phyloP scores from a whole-genome alignment of 2,888 invertebrate genomes.

The Caenorhabditis sp. region DNA sequence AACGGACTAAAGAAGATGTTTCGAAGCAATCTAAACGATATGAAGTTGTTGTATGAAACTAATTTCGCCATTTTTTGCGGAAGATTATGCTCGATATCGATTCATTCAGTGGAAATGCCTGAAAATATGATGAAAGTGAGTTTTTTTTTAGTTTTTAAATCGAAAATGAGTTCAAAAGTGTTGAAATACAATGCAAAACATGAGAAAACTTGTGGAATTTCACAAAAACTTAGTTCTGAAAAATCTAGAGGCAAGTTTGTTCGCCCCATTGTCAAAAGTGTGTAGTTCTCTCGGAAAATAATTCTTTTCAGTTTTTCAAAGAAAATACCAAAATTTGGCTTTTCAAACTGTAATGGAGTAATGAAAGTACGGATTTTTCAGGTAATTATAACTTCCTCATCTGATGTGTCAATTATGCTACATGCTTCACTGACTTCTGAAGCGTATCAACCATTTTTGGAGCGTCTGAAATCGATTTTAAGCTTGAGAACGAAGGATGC shows the following conservation, averaged over 20 bases:
- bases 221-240: background rate
- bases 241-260: background rate
- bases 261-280: no score
- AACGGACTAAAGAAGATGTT: background rate
- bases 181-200: no score
- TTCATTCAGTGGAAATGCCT: background rate
- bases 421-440: background rate
- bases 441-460: background rate
- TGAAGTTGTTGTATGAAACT: slow-evolving; percentile 23
- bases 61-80: slow-evolving; percentile 19
- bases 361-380: no score
- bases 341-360: background rate
- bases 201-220: background rate
- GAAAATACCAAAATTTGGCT: background rate
- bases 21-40: background rate
- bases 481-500: slow-evolving; percentile 12
- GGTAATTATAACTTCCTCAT: slow-evolving; percentile 19
- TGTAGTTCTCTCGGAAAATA: no score
- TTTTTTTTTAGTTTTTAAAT: background rate
- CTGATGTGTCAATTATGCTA: slow-evolving; percentile 24
- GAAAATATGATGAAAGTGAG: slow-evolving; percentile 2
- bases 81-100: slow-evolving; percentile 19
- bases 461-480: slow-evolving; percentile 4
- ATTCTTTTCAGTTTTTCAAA: background rate
- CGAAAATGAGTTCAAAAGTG: background rate